A percentile compares a stretch with the other conserved stretches of the same genome.
Evolutionary conservation across 2,113 vertebrate genomes (phyloP).

Genomic region (Mastomys coucha): DNA sequence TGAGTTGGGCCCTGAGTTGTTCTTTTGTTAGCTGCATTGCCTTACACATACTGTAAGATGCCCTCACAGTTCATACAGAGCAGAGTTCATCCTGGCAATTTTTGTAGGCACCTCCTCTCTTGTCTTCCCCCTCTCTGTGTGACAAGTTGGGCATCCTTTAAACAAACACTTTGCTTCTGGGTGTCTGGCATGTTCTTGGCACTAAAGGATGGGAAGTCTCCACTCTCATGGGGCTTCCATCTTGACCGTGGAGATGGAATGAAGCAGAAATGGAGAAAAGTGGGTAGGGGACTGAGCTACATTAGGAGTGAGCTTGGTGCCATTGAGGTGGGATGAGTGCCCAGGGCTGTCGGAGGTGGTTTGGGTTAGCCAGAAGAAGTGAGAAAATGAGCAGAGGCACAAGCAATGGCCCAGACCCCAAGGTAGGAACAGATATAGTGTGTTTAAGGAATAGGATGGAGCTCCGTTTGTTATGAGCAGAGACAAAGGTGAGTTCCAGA

Average conservation of each 20-base stretch:
- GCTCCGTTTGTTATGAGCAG: background rate
- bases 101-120: background rate
- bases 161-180: background rate
- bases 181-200: background rate
- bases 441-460: background rate
- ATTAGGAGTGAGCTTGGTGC: background rate
- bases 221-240: background rate
- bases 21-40: background rate
- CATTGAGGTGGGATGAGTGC: background rate
- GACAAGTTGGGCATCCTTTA: background rate
- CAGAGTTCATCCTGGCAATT: background rate
- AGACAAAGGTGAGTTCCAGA: background rate
- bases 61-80: background rate
- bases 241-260: background rate
- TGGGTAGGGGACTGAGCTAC: background rate
- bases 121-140: no score
- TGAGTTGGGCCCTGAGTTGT: background rate
- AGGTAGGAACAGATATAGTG: background rate
- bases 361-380: slow-evolving; percentile 1
- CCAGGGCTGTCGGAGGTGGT: background rate
- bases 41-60: background rate
- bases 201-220: background rate
- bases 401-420: no score
- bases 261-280: background rate
- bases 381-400: background rate